These are phyloP conservation scores for Lithobius niger DNA, from an alignment of 1,140 invertebrate species.

Conservation along the genomic window DNA sequence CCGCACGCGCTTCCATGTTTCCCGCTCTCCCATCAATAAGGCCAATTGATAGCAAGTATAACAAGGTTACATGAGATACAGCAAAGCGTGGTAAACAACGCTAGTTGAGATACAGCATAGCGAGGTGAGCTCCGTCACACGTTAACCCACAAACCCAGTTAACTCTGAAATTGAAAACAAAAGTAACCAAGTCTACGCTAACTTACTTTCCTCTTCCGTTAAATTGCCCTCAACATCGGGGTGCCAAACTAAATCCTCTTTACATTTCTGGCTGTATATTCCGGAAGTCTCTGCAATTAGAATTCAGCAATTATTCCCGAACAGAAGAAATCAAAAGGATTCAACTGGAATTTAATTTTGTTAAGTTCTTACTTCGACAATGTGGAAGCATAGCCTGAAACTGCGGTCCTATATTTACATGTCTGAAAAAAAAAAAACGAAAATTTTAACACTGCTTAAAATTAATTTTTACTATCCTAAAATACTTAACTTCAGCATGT, in stretches of 20 bases:
- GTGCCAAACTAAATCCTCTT: conserved; percentile 72
- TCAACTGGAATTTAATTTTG: neutral
- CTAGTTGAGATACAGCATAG: too few species aligned
- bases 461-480: too few species aligned
- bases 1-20: too few species aligned
- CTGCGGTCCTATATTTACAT: conserved; percentile 79
- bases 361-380: conserved; percentile 27
- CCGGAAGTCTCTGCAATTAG: conserved; percentile 11
- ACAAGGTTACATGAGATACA: too few species aligned
- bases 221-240: conserved; percentile 55
- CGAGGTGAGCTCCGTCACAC: too few species aligned
- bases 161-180: neutral
- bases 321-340: neutral
- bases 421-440: conserved; percentile 25
- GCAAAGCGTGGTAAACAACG: too few species aligned
- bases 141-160: too few species aligned
- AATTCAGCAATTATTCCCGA: neutral
- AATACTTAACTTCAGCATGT: too few species aligned
- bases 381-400: conserved; percentile 72
- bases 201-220: conserved; percentile 57
- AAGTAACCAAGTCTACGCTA: conserved; percentile 8
- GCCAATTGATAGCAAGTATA: too few species aligned
- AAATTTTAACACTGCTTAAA: too few species aligned
- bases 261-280: conserved; percentile 13
- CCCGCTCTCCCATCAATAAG: too few species aligned